phyloP scores from a whole-genome alignment of 1,140 invertebrate genomes.

The Zaprionus kolodkinae region DNA sequence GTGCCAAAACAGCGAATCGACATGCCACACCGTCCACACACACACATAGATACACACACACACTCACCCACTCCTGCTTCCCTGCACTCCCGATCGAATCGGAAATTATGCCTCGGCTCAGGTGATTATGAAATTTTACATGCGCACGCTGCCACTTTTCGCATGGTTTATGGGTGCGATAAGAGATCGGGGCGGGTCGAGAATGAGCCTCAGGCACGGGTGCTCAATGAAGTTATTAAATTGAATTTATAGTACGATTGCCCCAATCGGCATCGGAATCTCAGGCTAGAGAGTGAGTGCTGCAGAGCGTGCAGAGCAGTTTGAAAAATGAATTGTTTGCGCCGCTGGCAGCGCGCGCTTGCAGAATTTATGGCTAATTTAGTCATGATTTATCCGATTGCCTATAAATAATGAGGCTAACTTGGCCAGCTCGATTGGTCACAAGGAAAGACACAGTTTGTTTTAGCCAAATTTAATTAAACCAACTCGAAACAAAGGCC shows the following conservation, averaged over 20 bases:
- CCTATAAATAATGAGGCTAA: slow-evolving; percentile 62
- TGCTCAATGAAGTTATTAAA: slow-evolving; percentile 62
- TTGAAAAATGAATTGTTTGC: slow-evolving; percentile 69
- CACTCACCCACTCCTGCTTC: slow-evolving; percentile 12
- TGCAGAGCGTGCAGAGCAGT: slow-evolving; percentile 31
- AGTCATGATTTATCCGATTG: slow-evolving; percentile 71
- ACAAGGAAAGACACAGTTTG: slow-evolving; percentile 16
- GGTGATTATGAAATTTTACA: slow-evolving; percentile 73
- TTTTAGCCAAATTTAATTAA: slow-evolving; percentile 55
- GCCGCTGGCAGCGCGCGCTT: slow-evolving; percentile 35
- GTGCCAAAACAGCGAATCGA: slow-evolving; percentile 56
- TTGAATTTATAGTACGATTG: slow-evolving; percentile 67
- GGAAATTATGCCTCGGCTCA: slow-evolving; percentile 26
- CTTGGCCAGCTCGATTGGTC: slow-evolving; percentile 36
- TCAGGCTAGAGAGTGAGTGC: slow-evolving; percentile 28
- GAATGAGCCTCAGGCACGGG: slow-evolving; percentile 4
- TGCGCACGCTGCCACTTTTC: slow-evolving; percentile 57
- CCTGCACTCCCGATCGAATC: slow-evolving; percentile 4
- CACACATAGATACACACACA: slow-evolving; percentile 19
- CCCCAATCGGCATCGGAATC: slow-evolving; percentile 36
- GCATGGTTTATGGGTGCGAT: slow-evolving; percentile 69
- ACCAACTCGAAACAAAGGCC: slow-evolving; percentile 34
- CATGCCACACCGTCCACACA: slow-evolving; percentile 47
- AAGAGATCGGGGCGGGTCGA: slow-evolving; percentile 40
- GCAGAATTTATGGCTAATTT: slow-evolving; percentile 74